Evolutionary conservation across 1,140 invertebrate species (phyloP), one percentile per base, ranked within the genome.

Genomic region (Sweltsa coloradensis): DNA sequence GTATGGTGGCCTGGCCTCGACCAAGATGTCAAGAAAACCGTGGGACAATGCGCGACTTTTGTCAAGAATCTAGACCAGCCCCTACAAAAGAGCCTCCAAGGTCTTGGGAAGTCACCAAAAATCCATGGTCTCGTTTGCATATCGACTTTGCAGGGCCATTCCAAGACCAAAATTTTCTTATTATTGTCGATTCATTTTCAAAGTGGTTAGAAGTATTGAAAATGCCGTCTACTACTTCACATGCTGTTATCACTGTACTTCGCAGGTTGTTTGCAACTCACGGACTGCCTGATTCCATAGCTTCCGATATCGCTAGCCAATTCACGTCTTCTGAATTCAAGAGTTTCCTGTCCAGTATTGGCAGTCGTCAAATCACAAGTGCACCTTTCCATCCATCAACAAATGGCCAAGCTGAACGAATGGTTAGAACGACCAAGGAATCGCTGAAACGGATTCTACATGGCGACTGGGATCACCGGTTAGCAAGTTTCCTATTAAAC

Each of bases 121-220:
- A 45, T 36, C 66, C 63, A 2, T 73, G 67, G 64, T 51, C 61
- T 13, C 51, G 69, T 36, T 29, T 73, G 0, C 69, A 75, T 50
- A 4, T 37, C 7, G 13, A 37, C 11, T 37, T 37, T 11, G 36
- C 36, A 5, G 36, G 36, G 11, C 36, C 11, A 11, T 37, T 37
- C 36, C 36, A 37, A 37, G 36, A 21, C 7, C 18, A 18, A 21
- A 37, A 4, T 37, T 37, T 37, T 21, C 22, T 5, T 7, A 5
- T 37, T 37, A 21, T 37, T 16, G 5, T 37, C 7, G 4, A 37
- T 37, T 16, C 36, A 37, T 37, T 5, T 11, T 37, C 36, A 13
- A 37, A 37, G 5, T 37, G 36, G 13, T 21, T 11, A 37, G 36
- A 37, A 37, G 36, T 37, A 5, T 18, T 5, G 11, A 16, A 5